Conservation (phyloP, 1,140 invertebrate species). For the Pristionchus pacificus region DNA sequence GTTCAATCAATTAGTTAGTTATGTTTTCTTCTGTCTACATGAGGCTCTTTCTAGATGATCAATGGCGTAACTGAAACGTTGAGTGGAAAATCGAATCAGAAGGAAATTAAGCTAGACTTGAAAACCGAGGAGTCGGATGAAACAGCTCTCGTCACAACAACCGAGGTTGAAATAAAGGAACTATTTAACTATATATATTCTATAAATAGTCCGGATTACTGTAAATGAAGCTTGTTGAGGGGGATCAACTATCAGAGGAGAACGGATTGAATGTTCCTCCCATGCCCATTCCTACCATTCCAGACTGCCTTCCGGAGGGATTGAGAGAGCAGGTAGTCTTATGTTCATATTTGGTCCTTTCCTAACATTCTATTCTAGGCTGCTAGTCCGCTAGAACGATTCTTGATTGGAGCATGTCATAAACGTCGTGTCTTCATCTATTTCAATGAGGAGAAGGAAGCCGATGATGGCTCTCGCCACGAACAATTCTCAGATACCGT, state of each 20-base stretch:
- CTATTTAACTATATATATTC: no score
- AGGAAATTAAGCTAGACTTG: no score
- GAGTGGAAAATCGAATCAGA: conserved; percentile 6
- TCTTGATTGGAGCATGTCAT: background rate
- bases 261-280: background rate
- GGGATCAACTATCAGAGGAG: no score
- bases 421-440: background rate
- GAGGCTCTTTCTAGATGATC: background rate
- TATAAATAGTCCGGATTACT: no score
- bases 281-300: background rate
- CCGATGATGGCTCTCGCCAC: conserved; percentile 30
- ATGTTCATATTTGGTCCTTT: background rate
- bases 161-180: no score
- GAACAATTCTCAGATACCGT: conserved; percentile 38
- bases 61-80: background rate
- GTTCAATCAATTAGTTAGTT: no score
- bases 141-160: no score
- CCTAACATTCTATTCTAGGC: background rate
- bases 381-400: background rate
- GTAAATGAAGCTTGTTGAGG: no score
- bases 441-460: background rate
- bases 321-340: background rate
- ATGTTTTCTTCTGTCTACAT: conserved; percentile 1
- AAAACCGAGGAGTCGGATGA: no score
- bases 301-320: background rate